Evolutionary conservation across 1,140 invertebrate species (phyloP).

Genomic region (Bombus breviceps): DNA sequence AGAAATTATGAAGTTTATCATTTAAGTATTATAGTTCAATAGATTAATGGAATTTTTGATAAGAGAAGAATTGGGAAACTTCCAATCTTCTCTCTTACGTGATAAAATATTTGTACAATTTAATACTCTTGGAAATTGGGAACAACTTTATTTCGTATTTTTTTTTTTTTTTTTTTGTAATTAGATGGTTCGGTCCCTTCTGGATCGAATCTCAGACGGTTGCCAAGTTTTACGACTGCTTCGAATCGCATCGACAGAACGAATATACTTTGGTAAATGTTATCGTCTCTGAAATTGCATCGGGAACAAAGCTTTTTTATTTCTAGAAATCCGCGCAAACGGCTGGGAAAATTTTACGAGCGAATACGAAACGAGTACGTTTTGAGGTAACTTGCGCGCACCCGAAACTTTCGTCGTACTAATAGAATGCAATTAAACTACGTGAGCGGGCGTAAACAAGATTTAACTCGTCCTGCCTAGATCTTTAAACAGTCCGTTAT

Average conservation of each 20-base stretch:
- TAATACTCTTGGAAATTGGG: neutral
- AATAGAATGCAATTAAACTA: conserved; percentile 21
- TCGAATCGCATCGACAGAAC: neutral
- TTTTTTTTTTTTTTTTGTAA: neutral
- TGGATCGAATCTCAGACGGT: neutral
- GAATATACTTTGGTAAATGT: too few relatives aligned
- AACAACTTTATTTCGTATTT: neutral
- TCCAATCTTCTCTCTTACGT: too few relatives aligned
- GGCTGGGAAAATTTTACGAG: neutral
- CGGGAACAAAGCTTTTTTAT: neutral
- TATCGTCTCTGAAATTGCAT: too few relatives aligned
- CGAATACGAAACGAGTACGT: neutral
- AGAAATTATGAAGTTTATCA: neutral
- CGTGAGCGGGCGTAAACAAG: neutral
- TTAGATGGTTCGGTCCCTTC: neutral
- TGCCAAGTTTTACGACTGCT: neutral
- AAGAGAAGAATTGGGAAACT: neutral
- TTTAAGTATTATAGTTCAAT: neutral
- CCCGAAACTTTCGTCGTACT: neutral
- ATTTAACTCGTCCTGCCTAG: neutral
- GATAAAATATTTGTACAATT: neutral
- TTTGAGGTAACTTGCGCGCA: neutral
- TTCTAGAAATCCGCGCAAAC: neutral
- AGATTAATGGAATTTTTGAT: neutral
- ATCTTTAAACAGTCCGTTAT: neutral